Percentiles rank a stretch among this genome's conserved stretches.
These are phyloP conservation scores for Eulemur rubriventer DNA, from an alignment of 2,797 vertebrate species.

Conservation along the genomic window DNA sequence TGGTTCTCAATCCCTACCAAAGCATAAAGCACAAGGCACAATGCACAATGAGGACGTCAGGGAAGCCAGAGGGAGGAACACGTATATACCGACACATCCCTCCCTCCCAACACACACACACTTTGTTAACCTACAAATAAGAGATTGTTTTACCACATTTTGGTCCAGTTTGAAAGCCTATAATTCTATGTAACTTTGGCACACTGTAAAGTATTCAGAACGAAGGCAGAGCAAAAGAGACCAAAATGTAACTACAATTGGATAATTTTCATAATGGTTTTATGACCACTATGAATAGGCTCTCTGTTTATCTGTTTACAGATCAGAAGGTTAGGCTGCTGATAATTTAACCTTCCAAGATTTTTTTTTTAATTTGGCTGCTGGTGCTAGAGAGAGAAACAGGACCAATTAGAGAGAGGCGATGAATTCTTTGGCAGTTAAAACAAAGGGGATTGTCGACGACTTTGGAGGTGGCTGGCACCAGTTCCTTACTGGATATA, in stretches of 20 bases:
- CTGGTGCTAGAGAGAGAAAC: conserved; percentile 33
- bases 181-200: background rate
- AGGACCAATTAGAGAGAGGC: conserved; percentile 48
- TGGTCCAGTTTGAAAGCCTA: background rate
- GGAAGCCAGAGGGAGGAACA: background rate
- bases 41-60: background rate
- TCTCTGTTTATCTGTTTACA: conserved; percentile 65
- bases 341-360: conserved; percentile 51
- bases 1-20: background rate
- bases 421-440: conserved; percentile 40
- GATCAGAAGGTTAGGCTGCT: conserved; percentile 59
- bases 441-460: conserved; percentile 53
- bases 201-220: background rate
- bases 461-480: background rate
- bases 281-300: conserved; percentile 45
- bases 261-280: conserved; percentile 37
- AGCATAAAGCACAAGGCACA: background rate
- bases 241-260: background rate
- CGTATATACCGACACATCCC: background rate
- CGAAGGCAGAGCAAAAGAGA: background rate
- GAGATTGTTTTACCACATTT: background rate
- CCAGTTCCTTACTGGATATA: background rate
- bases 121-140: background rate
- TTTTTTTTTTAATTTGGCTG: conserved; percentile 25
- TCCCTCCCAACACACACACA: background rate